A percentile compares a stretch with the other conserved stretches of the same genome.
phyloP scores from a whole-genome alignment of 2,888 invertebrate species.

The Dasypolia templi region DNA sequence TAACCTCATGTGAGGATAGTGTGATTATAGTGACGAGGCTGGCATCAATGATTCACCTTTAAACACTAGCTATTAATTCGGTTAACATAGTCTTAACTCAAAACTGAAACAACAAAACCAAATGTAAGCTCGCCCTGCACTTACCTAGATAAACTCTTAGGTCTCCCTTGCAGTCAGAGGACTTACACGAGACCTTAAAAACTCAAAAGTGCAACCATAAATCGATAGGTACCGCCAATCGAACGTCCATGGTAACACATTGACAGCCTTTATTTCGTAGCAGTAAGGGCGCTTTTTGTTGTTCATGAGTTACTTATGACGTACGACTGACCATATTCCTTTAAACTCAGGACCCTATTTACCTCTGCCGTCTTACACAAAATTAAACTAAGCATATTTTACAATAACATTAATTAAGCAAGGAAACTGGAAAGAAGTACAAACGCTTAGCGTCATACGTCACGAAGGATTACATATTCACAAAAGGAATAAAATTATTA shows the following conservation, averaged over 20 bases:
- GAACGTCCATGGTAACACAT: not conserved
- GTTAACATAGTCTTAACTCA: constrained; percentile 25
- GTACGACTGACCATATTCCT: not conserved
- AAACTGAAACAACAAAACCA: constrained; percentile 2
- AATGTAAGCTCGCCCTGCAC: not conserved
- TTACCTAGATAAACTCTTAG: not conserved
- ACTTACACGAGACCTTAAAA: not conserved
- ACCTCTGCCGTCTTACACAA: constrained; percentile 42
- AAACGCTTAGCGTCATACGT: constrained; percentile 73
- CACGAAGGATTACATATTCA: constrained; percentile 68
- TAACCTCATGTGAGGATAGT: not conserved
- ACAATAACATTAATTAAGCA: constrained; percentile 45
- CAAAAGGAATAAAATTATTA: constrained; percentile 76
- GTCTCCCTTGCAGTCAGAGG: not conserved
- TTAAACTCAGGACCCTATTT: constrained; percentile 34
- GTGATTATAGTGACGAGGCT: constrained; percentile 25
- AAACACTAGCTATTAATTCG: constrained; percentile 37
- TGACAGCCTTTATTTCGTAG: not conserved
- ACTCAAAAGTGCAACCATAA: not conserved
- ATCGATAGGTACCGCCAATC: not conserved
- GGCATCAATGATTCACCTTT: not conserved
- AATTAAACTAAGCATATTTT: constrained; percentile 53
- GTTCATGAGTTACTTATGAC: not conserved
- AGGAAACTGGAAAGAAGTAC: constrained; percentile 59
- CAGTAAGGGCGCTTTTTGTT: not conserved